phyloP scores from a whole-genome alignment of 37 sponge, comb jelly and placozoan species.

The Diacarnus erythraeanus region DNA sequence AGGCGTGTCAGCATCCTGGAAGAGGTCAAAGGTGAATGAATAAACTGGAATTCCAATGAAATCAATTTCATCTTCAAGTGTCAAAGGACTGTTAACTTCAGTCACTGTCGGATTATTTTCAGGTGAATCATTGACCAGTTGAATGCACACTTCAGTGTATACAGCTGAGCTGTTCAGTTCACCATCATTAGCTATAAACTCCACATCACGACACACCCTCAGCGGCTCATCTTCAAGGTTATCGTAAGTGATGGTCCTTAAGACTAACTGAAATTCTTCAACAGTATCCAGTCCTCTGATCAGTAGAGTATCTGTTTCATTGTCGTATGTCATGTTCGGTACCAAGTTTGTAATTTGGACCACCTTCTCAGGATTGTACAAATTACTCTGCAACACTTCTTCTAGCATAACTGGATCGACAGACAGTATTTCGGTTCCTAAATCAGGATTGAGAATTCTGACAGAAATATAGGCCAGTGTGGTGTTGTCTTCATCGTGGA shows the following conservation, averaged over 20 bases:
- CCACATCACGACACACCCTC: conserved; percentile 12
- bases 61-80: conserved; percentile 67
- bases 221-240: conserved; percentile 71
- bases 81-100: conserved; percentile 52
- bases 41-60: conserved; percentile 57
- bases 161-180: conserved; percentile 61
- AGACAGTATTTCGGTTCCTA: conserved; percentile 45
- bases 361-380: conserved; percentile 32
- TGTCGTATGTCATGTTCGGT: conserved; percentile 65
- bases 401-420: conserved; percentile 42
- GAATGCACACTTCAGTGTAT: conserved; percentile 48
- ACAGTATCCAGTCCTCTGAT: conserved; percentile 75
- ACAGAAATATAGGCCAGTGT: conserved; percentile 68
- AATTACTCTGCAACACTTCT: conserved; percentile 24
- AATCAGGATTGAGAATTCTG: conserved; percentile 63
- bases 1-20: conserved; percentile 73
- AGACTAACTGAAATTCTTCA: conserved; percentile 61
- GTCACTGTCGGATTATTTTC: conserved; percentile 37
- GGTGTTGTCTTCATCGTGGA: conserved; percentile 77
- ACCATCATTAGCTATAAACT: conserved; percentile 73
- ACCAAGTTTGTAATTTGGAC: conserved; percentile 46
- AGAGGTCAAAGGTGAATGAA: conserved; percentile 51
- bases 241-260: conserved; percentile 70
- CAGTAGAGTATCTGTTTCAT: conserved; percentile 15
- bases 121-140: conserved; percentile 80